A percentile compares a stretch with the other conserved stretches of the same genome.
These are phyloP conservation scores for Melanostigma gelatinosum DNA, from an alignment of 2,113 vertebrate species.

Conservation along the genomic window DNA sequence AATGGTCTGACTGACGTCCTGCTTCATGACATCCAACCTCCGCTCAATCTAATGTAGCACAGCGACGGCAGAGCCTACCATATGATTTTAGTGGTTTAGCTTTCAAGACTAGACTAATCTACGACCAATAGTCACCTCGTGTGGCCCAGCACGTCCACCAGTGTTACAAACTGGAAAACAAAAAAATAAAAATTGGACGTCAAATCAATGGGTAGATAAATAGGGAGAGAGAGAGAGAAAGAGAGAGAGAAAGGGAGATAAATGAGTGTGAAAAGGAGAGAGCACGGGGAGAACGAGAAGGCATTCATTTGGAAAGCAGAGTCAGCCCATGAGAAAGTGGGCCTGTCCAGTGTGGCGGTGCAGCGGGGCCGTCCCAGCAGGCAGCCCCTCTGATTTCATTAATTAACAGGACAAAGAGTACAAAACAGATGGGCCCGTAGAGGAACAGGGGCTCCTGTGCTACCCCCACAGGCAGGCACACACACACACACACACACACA, in stretches of 20 bases:
- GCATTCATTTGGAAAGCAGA: conserved; percentile 78
- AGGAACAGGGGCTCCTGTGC: conserved; percentile 73
- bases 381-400: conserved; percentile 83
- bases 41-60: conserved; percentile 61
- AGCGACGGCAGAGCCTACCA: conserved; percentile 65
- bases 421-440: conserved; percentile 83
- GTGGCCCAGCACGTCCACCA: conserved; percentile 69
- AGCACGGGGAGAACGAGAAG: conserved; percentile 41
- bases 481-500: conserved; percentile 4
- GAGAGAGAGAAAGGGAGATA: neutral
- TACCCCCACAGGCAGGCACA: conserved; percentile 66
- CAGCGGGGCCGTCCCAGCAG: conserved; percentile 78
- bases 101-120: conserved; percentile 66
- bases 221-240: neutral
- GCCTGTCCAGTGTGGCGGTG: conserved; percentile 75
- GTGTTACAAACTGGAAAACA: conserved; percentile 76
- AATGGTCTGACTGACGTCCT: conserved; percentile 75
- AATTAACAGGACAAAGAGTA: conserved; percentile 85
- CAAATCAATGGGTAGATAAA: conserved; percentile 31
- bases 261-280: conserved; percentile 34
- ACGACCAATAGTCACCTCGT: conserved; percentile 80
- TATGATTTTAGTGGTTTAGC: conserved; percentile 75
- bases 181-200: conserved; percentile 31
- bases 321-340: conserved; percentile 74
- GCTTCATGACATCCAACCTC: conserved; percentile 76